Evolutionary conservation across 2,113 vertebrate species (phyloP).

Genomic region (Terrapene triunguis): DNA sequence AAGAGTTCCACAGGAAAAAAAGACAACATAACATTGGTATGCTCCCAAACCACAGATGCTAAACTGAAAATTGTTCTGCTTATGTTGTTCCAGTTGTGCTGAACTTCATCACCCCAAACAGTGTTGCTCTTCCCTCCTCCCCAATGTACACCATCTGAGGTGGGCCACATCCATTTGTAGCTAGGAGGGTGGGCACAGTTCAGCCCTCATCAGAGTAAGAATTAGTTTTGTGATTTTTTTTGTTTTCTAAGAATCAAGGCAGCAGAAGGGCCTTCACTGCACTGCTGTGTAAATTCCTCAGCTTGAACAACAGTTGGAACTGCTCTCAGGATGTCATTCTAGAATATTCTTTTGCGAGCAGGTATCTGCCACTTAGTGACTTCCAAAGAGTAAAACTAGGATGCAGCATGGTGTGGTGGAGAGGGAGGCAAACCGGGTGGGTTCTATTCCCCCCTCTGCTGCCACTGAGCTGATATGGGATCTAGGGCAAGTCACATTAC

Average conservation of each 20-base stretch:
- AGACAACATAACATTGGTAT: neutral
- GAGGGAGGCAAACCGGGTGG: too few species aligned
- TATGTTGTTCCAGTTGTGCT: neutral
- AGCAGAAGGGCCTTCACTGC: neutral
- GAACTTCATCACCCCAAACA: neutral
- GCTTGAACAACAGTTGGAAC: too few species aligned
- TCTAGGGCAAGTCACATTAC: too few species aligned
- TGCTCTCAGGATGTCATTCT: too few species aligned
- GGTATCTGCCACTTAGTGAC: too few species aligned
- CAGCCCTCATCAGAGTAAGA: neutral
- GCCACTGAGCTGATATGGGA: too few species aligned
- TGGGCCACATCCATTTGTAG: fast-evolving
- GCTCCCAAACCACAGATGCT: neutral
- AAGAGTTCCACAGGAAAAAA: neutral
- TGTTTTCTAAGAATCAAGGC: neutral
- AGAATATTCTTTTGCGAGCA: too few species aligned
- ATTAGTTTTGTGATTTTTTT: too few species aligned
- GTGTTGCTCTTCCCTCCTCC: neutral
- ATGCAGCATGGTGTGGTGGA: too few species aligned
- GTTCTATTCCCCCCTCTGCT: too few species aligned
- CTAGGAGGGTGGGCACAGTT: neutral
- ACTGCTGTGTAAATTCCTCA: too few species aligned
- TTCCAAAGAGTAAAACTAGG: too few species aligned
- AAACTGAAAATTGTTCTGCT: neutral
- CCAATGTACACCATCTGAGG: neutral